Percentiles rank a stretch among this genome's conserved stretches.
These are phyloP conservation scores for Sebastes cheni DNA, from an alignment of 2,797 vertebrate species.

Conservation along the genomic window DNA sequence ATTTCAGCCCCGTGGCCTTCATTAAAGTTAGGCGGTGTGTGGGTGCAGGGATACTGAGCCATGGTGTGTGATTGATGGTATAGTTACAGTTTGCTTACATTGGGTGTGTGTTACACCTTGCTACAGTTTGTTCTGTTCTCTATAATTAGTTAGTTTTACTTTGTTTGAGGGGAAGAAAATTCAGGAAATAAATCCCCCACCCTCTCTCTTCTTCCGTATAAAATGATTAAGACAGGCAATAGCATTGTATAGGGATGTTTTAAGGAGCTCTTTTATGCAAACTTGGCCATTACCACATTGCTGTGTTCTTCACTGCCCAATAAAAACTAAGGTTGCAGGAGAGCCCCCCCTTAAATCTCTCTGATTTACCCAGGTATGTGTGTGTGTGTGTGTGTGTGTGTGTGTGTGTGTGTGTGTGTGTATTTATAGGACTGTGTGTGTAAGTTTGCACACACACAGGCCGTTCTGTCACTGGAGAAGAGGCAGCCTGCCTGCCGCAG, in stretches of 20 bases:
- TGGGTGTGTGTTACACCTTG: neutral
- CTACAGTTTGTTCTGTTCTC: neutral
- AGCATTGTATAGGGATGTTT: slow-evolving; percentile 37
- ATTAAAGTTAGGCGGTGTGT: slow-evolving; percentile 23
- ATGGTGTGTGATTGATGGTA: slow-evolving; percentile 33
- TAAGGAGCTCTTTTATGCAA: slow-evolving; percentile 75
- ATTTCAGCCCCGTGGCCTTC: slow-evolving; percentile 37
- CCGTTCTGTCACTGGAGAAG: slow-evolving; percentile 41
- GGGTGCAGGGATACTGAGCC: neutral
- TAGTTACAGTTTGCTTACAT: slow-evolving; percentile 13
- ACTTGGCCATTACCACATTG: slow-evolving; percentile 71
- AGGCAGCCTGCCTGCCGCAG: slow-evolving; percentile 64
- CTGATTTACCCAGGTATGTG: slow-evolving; percentile 68
- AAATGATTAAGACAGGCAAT: slow-evolving; percentile 18
- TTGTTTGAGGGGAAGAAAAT: slow-evolving; percentile 9
- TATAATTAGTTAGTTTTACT: slow-evolving; percentile 2
- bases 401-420: slow-evolving; percentile 1
- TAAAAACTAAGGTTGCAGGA: slow-evolving; percentile 73
- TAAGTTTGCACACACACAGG: slow-evolving; percentile 6
- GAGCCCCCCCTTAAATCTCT: slow-evolving; percentile 70
- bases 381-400: neutral
- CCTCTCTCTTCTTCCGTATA: neutral
- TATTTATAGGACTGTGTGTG: neutral
- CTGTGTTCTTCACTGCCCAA: slow-evolving; percentile 76
- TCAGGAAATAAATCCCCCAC: slow-evolving; percentile 32